phyloP scores from a whole-genome alignment of 2,113 vertebrate species.

The Phalacrocorax aristotelis region DNA sequence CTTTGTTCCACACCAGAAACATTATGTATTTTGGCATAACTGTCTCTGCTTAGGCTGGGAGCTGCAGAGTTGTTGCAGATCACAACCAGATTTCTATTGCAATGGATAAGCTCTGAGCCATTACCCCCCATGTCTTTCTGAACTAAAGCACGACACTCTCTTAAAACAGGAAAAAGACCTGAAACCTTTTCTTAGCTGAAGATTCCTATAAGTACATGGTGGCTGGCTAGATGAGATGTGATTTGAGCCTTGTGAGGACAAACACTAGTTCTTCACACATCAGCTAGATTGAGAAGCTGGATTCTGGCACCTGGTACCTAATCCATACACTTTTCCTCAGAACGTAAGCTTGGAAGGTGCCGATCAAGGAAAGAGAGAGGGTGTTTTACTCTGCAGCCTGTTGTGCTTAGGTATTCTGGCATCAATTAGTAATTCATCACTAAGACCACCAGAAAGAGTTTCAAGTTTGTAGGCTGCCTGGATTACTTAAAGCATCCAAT shows the following conservation, averaged over 20 bases:
- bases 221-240: background rate
- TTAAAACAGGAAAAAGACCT: background rate
- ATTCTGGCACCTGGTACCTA: background rate
- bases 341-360: background rate
- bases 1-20: background rate
- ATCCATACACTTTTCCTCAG: background rate
- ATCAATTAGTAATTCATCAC: background rate
- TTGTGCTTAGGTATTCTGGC: background rate
- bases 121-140: background rate
- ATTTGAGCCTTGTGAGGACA: background rate
- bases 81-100: background rate
- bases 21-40: background rate
- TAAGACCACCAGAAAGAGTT: background rate
- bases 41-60: background rate
- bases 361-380: background rate
- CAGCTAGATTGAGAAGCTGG: background rate
- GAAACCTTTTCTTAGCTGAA: background rate
- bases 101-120: background rate
- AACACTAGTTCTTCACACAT: background rate
- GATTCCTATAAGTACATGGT: background rate
- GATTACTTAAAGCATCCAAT: slow-evolving; percentile 2
- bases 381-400: background rate
- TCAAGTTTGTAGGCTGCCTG: background rate
- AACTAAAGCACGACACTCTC: background rate
- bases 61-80: background rate